These are phyloP conservation scores for Ommatoiulus sabulosus DNA, from an alignment of 2,888 invertebrate genomes.

Conservation along the genomic window DNA sequence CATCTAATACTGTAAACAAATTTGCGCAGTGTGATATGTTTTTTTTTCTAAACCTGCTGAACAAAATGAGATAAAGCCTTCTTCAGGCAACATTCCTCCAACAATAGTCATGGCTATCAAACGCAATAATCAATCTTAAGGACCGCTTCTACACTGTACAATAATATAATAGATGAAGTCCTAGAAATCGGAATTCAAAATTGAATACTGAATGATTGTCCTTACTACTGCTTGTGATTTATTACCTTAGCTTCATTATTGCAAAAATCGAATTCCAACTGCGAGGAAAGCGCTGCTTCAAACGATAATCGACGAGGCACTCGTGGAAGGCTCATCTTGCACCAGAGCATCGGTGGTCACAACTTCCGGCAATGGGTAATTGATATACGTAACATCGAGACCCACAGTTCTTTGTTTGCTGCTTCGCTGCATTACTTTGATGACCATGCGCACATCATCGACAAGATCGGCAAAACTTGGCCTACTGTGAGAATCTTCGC, in stretches of 20 bases:
- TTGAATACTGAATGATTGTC: neutral
- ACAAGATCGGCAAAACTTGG: slow-evolving; percentile 59
- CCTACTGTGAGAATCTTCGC: slow-evolving; percentile 57
- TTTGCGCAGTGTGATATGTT: slow-evolving; percentile 8
- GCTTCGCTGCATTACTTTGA: slow-evolving; percentile 56
- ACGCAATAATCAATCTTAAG: neutral
- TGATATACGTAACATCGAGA: slow-evolving; percentile 59
- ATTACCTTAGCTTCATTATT: neutral
- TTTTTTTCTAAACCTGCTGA: neutral
- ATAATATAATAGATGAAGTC: neutral
- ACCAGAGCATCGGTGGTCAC: neutral
- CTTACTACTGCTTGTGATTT: neutral
- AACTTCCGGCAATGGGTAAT: slow-evolving; percentile 56
- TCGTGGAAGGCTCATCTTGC: neutral
- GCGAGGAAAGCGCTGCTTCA: neutral
- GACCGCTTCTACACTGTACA: neutral
- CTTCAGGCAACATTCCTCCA: too few relatives aligned
- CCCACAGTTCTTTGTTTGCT: slow-evolving; percentile 58
- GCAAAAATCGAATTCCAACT: neutral
- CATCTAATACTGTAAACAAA: neutral
- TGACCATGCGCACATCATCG: slow-evolving; percentile 56
- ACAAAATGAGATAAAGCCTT: neutral
- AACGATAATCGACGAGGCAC: neutral
- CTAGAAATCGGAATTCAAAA: neutral
- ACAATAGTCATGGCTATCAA: neutral